Base-by-base conservation (phyloP, 2,888 invertebrate species). In the Calliphora vomitoria region DNA sequence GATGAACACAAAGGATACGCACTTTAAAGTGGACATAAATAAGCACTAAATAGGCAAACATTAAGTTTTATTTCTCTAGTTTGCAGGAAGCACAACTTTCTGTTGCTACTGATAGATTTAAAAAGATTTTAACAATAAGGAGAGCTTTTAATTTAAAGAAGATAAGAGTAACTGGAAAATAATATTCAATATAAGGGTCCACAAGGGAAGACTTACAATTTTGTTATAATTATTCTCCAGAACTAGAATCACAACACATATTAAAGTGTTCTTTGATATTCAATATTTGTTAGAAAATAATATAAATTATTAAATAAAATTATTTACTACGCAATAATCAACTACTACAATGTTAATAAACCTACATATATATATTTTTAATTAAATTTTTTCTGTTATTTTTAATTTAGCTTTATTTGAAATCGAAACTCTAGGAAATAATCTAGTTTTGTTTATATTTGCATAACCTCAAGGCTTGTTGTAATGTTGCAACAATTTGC, bases 21-120 rank as follows among this genome's bases (percentile, higher is more conserved):
- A 69, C 15, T 31, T 47, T 31, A 69, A 41, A 11, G 41, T 41
- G 20, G 20, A 66, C 20, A 66, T 66, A 66, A 18, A 66, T 66
- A 44, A 20, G 0, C 25, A 25, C 25, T 13, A 13, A 58, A 58
- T 58, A n/a, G 25, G 20, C 13, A 20, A 25, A 58, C 11, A 58
- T 25, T 25, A 20, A 58, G 0, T 25, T 58, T 25, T 58, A 25
- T 58, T 25, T 11, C 11, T 11, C 25, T 25, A 25, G 58, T 58
- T 58, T 58, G 11, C 11, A 50, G 50, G n/a, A 50, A n/a, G 6
- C n/a, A n/a, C 5, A 44, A 44, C 10, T 1, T 44, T 44, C 44
- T 44, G 11, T 35, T 35, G 11, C 8, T 35, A 35, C 35, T 35
- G 4, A 35, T 6, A 35, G 35, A 35, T 35, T 35, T 35, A 35